Evolutionary conservation across 2,888 invertebrate genomes (phyloP).

Genomic region (Aporophyla lueneburgensis): DNA sequence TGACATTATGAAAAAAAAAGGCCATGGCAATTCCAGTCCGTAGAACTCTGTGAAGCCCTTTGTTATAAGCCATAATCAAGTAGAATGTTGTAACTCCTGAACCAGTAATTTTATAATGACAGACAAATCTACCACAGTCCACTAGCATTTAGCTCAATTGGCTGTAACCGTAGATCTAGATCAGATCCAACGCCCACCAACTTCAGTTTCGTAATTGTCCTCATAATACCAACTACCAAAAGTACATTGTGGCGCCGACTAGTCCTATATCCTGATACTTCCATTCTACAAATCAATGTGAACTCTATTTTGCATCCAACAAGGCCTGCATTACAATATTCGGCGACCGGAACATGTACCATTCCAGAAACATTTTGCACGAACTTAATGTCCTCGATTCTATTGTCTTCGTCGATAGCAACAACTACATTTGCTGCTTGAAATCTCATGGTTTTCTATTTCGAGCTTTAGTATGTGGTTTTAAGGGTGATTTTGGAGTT

Average conservation of each 20-base stretch:
- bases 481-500: slow-evolving; percentile 56
- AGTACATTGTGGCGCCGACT: slow-evolving; percentile 73
- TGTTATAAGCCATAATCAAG: slow-evolving; percentile 58
- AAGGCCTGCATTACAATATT: slow-evolving; percentile 54
- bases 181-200: slow-evolving; percentile 75
- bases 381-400: slow-evolving; percentile 77
- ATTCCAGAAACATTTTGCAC: slow-evolving; percentile 69
- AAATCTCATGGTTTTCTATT: slow-evolving; percentile 57
- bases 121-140: slow-evolving; percentile 64
- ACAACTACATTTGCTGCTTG: slow-evolving; percentile 47
- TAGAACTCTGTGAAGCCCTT: slow-evolving; percentile 39
- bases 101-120: slow-evolving; percentile 66
- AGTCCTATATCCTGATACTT: slow-evolving; percentile 73
- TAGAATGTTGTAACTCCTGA: slow-evolving; percentile 55
- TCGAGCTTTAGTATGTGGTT: slow-evolving; percentile 70
- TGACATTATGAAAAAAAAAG: slow-evolving; percentile 38
- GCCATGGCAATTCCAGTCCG: slow-evolving; percentile 8
- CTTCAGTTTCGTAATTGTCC: slow-evolving; percentile 73
- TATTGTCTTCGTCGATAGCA: slow-evolving; percentile 77
- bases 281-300: slow-evolving; percentile 48
- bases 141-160: slow-evolving; percentile 70
- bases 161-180: slow-evolving; percentile 73
- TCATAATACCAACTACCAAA: slow-evolving; percentile 72
- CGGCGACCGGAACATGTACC: slow-evolving; percentile 56
- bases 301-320: slow-evolving; percentile 57